Base-by-base conservation (phyloP, 2,113 vertebrate genomes). In the Phaethon lepturus region DNA sequence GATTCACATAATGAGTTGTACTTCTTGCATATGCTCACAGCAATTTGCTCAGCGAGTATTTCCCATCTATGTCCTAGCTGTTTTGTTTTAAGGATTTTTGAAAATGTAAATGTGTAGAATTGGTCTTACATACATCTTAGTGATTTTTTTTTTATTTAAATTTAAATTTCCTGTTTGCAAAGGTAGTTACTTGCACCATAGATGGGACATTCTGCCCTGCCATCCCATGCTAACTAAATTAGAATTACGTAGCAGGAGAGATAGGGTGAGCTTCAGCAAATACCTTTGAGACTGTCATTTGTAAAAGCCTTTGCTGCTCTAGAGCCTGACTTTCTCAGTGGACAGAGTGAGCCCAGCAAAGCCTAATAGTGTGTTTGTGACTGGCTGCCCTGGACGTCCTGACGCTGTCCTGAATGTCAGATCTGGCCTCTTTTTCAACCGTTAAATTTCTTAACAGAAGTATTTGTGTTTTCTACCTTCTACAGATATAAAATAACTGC, bases 81-180 rank as follows among this genome's bases (percentile, higher is more conserved):
- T 84, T 86, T 35, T 3, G 8, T 47, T 90, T 74, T 58, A 29
- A 38, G 35, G n/a, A 17, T 35, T 73, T 90, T 77, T 49, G 0
- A 1, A 45, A 69, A 75, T 15, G 4, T 22, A n/a, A 58, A 3
- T 47, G 13, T 31, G 9, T 49, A 42, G 88, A 92, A 59, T 59
- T 38, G 23, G 6, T 59, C 25, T 62, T 73, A 8, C 1, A 2
- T 73, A 56, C 1, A 33, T 71, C 10, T 50, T 55, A 1, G 2
- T 44, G 8, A 18, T 38, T 42, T 72, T 64, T 66, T 40, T 42
- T 4, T 40, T 11, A n/a, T 59, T 71, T 42, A 9, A 20, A 59
- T 92, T 71, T 56, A 33, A 47, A 29, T 74, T 58, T 86, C 4
- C 86, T 68, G 11, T n/a, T 73, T 88, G 66, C n/a, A 28, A 3